Base-by-base conservation (phyloP, 2,888 invertebrate genomes). In the Brachyopa scutellaris region DNA sequence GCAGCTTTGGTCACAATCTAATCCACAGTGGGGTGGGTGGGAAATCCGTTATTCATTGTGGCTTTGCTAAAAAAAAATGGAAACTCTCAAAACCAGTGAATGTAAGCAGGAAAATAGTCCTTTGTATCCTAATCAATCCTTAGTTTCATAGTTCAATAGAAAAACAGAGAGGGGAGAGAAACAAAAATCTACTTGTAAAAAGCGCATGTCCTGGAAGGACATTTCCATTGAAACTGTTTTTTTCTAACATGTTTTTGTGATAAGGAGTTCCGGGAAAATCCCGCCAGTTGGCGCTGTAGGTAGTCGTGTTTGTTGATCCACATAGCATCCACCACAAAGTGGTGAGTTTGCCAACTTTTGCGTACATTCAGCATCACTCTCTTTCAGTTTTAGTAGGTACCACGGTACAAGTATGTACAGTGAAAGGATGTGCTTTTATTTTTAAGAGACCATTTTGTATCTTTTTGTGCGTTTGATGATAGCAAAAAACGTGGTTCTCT, bases 141-240 rank as follows among this genome's bases (percentile, higher is more conserved):
- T 26, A 29, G 13, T 55, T 21, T 47, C 7, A 19, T 15, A 49
- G n/a, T 33, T 15, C 8, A 17, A 8, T 19, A 8, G 13, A 13
- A 23, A 62, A 17, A 55, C n/a, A n/a, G n/a, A n/a, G n/a, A n/a
- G n/a, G n/a, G n/a, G n/a, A n/a, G n/a, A n/a, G n/a, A n/a, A n/a
- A n/a, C n/a, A n/a, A n/a, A n/a, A n/a, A n/a, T n/a, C n/a, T n/a
- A n/a, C n/a, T n/a, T n/a, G n/a, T n/a, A n/a, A n/a, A 69, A 17
- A 7, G 82, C 82, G 82, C 82, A 82, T 77, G 82, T 49, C 77
- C 61, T 82, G 82, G 82, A 82, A 82, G 38, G n/a, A 74, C 51
- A 36, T 29, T 62, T 62, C 53, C 62, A 47, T 57, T 19, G 31
- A 26, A 26, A 26, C 36, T 47, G 45, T 77, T 55, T 13, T 36